phyloP scores from a whole-genome alignment of 1,140 invertebrate species.

The Tetramorium parvispinum region DNA sequence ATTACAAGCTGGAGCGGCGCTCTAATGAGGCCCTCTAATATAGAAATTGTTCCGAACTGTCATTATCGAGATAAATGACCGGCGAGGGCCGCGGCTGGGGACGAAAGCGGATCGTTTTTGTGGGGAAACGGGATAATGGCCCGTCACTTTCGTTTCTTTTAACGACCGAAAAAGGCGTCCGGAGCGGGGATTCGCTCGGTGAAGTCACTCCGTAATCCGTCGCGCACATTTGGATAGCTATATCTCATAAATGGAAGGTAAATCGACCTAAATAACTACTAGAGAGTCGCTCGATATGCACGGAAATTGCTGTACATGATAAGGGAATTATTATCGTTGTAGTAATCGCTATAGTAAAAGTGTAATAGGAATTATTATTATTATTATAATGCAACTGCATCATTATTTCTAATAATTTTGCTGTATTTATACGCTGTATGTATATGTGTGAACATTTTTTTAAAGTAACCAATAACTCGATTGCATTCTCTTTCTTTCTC shows the following conservation, averaged over 20 bases:
- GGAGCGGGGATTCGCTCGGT: conserved; percentile 37
- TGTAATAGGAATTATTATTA: background rate
- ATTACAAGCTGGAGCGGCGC: conserved; percentile 54
- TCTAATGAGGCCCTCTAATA: conserved; percentile 56
- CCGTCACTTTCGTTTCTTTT: conserved; percentile 57
- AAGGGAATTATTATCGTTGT: conserved; percentile 16
- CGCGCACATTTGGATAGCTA: conserved; percentile 46
- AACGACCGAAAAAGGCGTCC: conserved; percentile 41
- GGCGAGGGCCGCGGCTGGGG: conserved; percentile 29
- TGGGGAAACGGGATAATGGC: conserved; percentile 56
- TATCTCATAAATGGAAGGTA: conserved; percentile 46
- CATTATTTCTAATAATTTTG: background rate
- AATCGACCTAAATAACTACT: conserved; percentile 20
- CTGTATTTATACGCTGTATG: background rate
- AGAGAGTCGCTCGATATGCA: background rate
- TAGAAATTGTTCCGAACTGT: conserved; percentile 59
- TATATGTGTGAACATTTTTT: background rate
- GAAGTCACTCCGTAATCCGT: conserved; percentile 40
- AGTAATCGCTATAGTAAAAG: background rate
- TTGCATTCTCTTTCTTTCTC: background rate
- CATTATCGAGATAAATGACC: conserved; percentile 63
- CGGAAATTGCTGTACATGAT: background rate
- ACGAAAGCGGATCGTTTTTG: conserved; percentile 65
- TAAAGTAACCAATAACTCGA: background rate
- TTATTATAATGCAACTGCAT: background rate